These are phyloP conservation scores for Menura novaehollandiae DNA, from an alignment of 2,113 vertebrate species.

Conservation along the genomic window DNA sequence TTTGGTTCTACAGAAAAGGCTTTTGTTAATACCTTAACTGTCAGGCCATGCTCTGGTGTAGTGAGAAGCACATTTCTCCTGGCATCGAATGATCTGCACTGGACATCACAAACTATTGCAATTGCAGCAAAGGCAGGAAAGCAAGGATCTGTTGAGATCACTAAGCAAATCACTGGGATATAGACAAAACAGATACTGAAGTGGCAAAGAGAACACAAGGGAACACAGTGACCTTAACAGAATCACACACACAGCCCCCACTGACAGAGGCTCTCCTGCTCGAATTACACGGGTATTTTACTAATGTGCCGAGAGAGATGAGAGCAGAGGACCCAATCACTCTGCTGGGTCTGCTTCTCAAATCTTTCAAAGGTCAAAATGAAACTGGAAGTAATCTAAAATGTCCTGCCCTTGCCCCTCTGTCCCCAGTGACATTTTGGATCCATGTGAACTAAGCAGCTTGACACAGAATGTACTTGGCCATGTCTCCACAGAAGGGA, in stretches of 20 bases:
- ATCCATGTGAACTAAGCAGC: neutral
- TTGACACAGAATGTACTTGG: neutral
- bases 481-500: neutral
- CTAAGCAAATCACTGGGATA: neutral
- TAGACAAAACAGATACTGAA: neutral
- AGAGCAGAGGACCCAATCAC: neutral
- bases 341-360: neutral
- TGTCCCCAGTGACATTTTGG: neutral
- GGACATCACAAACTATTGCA: neutral
- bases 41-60: neutral
- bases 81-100: neutral
- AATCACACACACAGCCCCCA: no score
- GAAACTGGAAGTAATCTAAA: neutral
- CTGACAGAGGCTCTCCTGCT: neutral
- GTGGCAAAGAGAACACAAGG: neutral
- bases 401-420: neutral
- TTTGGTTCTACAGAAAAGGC: neutral
- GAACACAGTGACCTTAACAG: neutral
- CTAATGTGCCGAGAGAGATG: neutral
- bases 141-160: neutral
- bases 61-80: accelerated
- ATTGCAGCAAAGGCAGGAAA: neutral
- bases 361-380: neutral
- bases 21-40: neutral
- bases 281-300: neutral